Base-by-base conservation (phyloP, 2,113 vertebrate species). In the Sinocyclocheilus rhinocerous region DNA sequence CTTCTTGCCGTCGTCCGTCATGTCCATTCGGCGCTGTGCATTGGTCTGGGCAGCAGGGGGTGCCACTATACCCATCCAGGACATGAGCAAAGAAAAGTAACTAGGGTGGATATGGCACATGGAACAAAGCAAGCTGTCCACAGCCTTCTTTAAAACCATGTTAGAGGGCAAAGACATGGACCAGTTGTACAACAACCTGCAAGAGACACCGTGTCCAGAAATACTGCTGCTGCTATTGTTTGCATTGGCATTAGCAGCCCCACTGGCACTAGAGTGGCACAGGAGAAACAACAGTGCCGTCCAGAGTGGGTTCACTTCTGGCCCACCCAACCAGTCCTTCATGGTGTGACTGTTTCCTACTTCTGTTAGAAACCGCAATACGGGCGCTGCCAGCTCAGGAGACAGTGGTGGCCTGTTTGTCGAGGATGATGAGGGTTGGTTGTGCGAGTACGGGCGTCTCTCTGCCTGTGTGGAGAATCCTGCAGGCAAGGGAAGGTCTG, bases 1-100 rank as follows among this genome's bases (percentile, higher is more conserved):
- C 92, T 99, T 99, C 93, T 99, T 99, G 89, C 97, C 97, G 55
- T 99, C 98, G 79, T 99, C 98, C 0, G 98, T 99, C 96, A 99
- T 97, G 52, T 97, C 95, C 8, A 98, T 96, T 84, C 97, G 96
- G 48, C 97, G 97, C 85, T 97, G 97, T 90, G 95, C 95, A 52
- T 97, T 97, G 92, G 91, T 96, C 79, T 89, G 97, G 29, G 88
- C 92, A 76, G 83, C 91, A 65, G 94, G 96, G 50, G 93, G 93
- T 4, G 97, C 95, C 13, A 94, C 95, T 63, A 99, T 96, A 52
- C 97, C 97, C 97, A 99, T 98, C 98, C 98, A 99, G 85, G 97
- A 97, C 98, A 99, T 98, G 16, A 99, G 96, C 69, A 98, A 93
- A 45, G 97, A 97, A 94, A 99, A 99, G 90, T 99, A 99, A 91